Conservation (phyloP, 2,888 invertebrate species). For the Punctoribates punctum region DNA sequence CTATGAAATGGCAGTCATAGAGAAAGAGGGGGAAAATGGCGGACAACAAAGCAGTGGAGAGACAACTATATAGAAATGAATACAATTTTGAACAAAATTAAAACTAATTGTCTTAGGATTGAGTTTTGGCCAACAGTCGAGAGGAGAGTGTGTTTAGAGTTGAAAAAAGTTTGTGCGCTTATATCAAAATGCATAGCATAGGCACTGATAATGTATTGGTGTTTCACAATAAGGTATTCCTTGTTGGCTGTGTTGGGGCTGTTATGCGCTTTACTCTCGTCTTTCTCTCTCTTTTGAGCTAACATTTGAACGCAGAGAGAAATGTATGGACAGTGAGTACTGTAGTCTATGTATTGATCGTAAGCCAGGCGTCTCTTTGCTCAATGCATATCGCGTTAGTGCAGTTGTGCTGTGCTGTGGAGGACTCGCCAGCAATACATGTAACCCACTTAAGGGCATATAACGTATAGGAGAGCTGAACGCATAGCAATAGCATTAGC, state of each 20-base stretch:
- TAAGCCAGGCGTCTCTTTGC: not conserved
- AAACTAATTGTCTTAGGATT: not conserved
- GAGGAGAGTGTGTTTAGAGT: not conserved
- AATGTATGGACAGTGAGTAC: constrained; percentile 31
- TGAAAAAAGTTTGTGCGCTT: constrained; percentile 20
- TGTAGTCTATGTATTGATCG: not conserved
- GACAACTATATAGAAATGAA: not conserved
- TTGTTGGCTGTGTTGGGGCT: not conserved
- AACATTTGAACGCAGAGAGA: not conserved
- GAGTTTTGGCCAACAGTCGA: not conserved
- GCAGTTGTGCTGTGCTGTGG: not conserved
- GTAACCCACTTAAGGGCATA: constrained; percentile 29
- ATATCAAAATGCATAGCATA: constrained; percentile 33
- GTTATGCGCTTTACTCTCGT: constrained; percentile 5
- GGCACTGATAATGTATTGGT: constrained; percentile 26
- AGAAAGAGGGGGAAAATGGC: constrained; percentile 2
- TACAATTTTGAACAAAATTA: not conserved
- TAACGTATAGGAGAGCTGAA: not conserved
- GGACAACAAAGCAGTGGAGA: constrained; percentile 14
- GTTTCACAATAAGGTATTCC: constrained; percentile 37
- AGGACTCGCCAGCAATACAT: not conserved
- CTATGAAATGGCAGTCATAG: constrained; percentile 30
- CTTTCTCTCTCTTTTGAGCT: constrained; percentile 9
- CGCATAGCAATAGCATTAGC: constrained; percentile 25
- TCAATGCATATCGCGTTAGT: not conserved